Evolutionary conservation across 1,140 invertebrate species (phyloP), one percentile per base, ranked within the genome.

Genomic region (Brachionus calyciflorus): DNA sequence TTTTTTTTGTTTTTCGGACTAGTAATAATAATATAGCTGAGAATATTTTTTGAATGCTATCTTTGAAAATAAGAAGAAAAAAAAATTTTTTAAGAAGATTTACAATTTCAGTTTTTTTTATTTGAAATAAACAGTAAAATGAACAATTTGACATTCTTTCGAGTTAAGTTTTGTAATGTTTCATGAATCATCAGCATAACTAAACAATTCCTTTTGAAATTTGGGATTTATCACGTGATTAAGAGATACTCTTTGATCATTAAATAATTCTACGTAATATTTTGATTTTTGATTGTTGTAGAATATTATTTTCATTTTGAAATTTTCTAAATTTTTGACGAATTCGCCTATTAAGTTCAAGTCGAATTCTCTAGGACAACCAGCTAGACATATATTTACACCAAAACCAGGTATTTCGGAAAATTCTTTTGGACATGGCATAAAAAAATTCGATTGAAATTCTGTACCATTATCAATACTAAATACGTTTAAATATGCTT

Each of bases 221-320:
- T 65, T 65, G 19, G 60, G 60, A 65, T 65, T 65, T 44, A 65
- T 65, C 60, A 65, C 33, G 24, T 65, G 40, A 44, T 65, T 65
- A 44, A 65, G 33, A 21, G 60, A 65, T 44, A 65, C 19, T 65
- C 60, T 65, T 65, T 65, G 60, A 65, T 65, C 60, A 65, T 65
- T 65, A 28, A 65, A 65, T 19, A 65, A 65, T 44, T 65, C 60
- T 19, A 65, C 60, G 44, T 65, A 44, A 6, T 24, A 65, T 65
- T 65, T 65, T 65, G 60, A 44, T 44, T 65, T 40, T 60, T 33
- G 26, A 33, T 37, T 65, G 19, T 65, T 44, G 21, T 44, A 41
- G 19, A 44, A 65, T 44, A 65, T 24, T 44, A 65, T 65, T 65
- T 65, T 65, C 40, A 65, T 44, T 65, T 65, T 65, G 17, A 44